Percentiles rank a stretch among this genome's conserved stretches.
Conservation (phyloP, 2,113 vertebrate species). For the Mormyrus iriodes region DNA sequence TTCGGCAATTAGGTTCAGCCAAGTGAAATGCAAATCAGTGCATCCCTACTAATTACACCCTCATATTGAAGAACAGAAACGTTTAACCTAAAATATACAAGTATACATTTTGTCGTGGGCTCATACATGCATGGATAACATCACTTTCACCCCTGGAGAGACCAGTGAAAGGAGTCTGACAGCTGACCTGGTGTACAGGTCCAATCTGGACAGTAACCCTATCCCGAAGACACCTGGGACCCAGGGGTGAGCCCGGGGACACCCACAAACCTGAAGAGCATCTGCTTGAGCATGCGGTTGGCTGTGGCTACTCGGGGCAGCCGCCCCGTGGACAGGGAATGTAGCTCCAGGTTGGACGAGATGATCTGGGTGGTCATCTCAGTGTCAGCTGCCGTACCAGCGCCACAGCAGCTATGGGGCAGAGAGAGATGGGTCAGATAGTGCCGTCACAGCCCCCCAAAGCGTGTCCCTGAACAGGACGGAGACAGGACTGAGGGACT, state of each 20-base stretch:
- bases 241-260: neutral
- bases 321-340: conserved; percentile 83
- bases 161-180: neutral
- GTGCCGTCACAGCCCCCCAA: neutral
- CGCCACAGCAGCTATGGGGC: conserved; percentile 81
- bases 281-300: conserved; percentile 95
- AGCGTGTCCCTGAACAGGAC: neutral
- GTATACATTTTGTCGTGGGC: neutral
- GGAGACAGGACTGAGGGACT: neutral
- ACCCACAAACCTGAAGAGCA: conserved; percentile 89
- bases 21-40: neutral
- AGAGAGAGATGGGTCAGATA: conserved; percentile 7
- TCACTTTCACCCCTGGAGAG: neutral
- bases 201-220: neutral
- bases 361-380: conserved; percentile 98
- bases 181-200: neutral
- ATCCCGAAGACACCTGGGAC: neutral
- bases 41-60: neutral
- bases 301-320: conserved; percentile 85
- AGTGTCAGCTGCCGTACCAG: conserved; percentile 93
- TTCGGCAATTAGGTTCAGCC: too few species aligned
- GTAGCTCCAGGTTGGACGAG: conserved; percentile 95
- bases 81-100: neutral
- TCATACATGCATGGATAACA: neutral
- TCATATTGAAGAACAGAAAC: neutral